Conservation (phyloP, 1,140 invertebrate species). For the Pseudobourletiella spinata region DNA sequence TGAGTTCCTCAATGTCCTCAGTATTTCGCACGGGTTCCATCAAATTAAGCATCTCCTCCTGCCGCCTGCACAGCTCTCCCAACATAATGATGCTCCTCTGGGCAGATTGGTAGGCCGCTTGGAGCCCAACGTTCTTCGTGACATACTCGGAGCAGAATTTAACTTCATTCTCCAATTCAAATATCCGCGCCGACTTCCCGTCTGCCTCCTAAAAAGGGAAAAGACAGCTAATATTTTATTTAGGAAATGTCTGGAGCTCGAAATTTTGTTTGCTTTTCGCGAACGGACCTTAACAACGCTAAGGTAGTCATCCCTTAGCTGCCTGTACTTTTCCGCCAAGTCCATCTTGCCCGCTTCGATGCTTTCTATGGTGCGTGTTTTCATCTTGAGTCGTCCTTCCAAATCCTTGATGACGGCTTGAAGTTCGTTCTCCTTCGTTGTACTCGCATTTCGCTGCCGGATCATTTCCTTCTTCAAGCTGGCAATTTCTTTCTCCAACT, state of each 20-base stretch:
- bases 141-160: slow-evolving; percentile 12
- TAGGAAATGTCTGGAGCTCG: too few species aligned
- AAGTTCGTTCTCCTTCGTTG: slow-evolving; percentile 24
- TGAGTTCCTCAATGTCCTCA: slow-evolving; percentile 26
- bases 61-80: slow-evolving; percentile 28
- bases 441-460: slow-evolving; percentile 15
- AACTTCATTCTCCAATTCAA: slow-evolving; percentile 18
- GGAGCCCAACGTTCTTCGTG: slow-evolving; percentile 17
- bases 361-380: not conserved
- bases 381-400: slow-evolving; percentile 8
- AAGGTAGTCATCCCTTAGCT: slow-evolving; percentile 20
- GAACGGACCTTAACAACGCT: too few species aligned
- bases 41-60: slow-evolving; percentile 16
- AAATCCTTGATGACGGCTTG: slow-evolving; percentile 7
- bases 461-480: slow-evolving; percentile 28
- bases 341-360: slow-evolving; percentile 17
- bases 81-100: slow-evolving; percentile 32
- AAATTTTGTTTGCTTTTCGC: not conserved
- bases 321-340: slow-evolving; percentile 2
- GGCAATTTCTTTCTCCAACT: slow-evolving; percentile 30
- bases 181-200: slow-evolving; percentile 18
- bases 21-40: slow-evolving; percentile 5
- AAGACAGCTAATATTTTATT: too few species aligned
- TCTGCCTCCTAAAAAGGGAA: slow-evolving; percentile 18
- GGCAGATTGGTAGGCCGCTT: slow-evolving; percentile 21